Conservation (phyloP, 1,140 invertebrate species). For the Harpegnathos saltator region DNA sequence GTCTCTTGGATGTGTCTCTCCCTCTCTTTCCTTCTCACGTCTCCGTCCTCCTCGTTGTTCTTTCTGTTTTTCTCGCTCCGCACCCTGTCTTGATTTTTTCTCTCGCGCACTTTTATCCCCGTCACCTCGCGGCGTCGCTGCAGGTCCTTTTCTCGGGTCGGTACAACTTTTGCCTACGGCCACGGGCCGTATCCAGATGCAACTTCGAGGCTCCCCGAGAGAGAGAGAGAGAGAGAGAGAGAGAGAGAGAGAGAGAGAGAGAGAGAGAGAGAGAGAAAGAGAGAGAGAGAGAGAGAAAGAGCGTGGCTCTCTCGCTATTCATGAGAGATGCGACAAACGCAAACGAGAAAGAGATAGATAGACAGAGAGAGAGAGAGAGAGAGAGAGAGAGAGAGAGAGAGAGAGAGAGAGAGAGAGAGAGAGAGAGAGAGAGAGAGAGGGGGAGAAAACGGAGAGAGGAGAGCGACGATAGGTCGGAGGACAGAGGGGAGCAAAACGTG, state of each 20-base stretch:
- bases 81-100: conserved; percentile 57
- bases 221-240: too few relatives aligned
- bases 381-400: conserved; percentile 13
- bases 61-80: conserved; percentile 23
- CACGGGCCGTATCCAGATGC: conserved; percentile 61
- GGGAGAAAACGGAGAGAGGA: conserved; percentile 10
- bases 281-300: too few relatives aligned
- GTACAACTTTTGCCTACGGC: conserved; percentile 78
- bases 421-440: conserved; percentile 18
- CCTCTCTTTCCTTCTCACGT: conserved; percentile 51
- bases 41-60: background rate
- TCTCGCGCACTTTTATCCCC: conserved; percentile 64
- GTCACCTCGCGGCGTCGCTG: conserved; percentile 51
- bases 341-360: conserved; percentile 29
- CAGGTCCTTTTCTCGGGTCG: conserved; percentile 63
- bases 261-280: too few relatives aligned
- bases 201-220: conserved; percentile 6
- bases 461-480: conserved; percentile 38
- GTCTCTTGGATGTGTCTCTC: conserved; percentile 70
- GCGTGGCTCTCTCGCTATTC: too few relatives aligned
- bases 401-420: conserved; percentile 32
- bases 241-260: too few relatives aligned
- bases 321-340: conserved; percentile 23
- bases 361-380: conserved; percentile 28
- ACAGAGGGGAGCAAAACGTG: conserved; percentile 58